Evolutionary conservation across 30 jellyfish, hydroid and myxozoan genomes (phyloP).

Genomic region (Mastigias papua): DNA sequence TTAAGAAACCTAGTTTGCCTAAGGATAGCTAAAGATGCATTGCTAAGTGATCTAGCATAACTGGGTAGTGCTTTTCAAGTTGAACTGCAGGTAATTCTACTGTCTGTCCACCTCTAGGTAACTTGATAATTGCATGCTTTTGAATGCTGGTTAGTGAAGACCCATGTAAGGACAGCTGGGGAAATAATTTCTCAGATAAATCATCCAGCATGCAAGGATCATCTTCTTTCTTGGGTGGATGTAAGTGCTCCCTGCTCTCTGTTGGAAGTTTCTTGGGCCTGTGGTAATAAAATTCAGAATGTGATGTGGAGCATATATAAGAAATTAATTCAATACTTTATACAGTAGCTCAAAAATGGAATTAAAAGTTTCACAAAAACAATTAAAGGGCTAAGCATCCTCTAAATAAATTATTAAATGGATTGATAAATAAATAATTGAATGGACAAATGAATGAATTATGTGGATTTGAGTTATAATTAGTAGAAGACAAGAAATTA

Average conservation of each 20-base stretch:
- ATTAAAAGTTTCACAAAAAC: too few species aligned
- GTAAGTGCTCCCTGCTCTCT: conserved; percentile 23
- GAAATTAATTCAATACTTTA: too few species aligned
- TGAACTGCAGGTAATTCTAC: conserved; percentile 86
- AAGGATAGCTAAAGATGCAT: conserved; percentile 62
- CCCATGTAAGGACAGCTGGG: conserved; percentile 73
- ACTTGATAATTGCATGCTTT: conserved; percentile 59
- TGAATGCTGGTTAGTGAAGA: conserved; percentile 9
- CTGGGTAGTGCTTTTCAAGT: conserved; percentile 71
- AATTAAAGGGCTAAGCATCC: too few species aligned
- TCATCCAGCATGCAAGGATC: conserved; percentile 95
- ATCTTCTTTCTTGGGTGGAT: conserved; percentile 68
- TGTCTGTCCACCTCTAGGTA: conserved; percentile 64
- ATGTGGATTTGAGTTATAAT: too few species aligned
- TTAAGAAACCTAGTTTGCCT: too few species aligned
- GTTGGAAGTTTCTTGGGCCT: conserved; percentile 82
- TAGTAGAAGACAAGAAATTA: too few species aligned
- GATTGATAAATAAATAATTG: background rate
- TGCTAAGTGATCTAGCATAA: conserved; percentile 80
- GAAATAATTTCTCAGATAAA: conserved; percentile 80
- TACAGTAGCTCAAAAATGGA: too few species aligned
- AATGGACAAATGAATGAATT: background rate
- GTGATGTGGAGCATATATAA: too few species aligned
- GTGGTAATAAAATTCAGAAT: background rate
- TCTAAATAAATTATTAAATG: background rate